Evolutionary conservation across 2,888 invertebrate genomes (phyloP).

Genomic region (Drosophila picticornis): DNA sequence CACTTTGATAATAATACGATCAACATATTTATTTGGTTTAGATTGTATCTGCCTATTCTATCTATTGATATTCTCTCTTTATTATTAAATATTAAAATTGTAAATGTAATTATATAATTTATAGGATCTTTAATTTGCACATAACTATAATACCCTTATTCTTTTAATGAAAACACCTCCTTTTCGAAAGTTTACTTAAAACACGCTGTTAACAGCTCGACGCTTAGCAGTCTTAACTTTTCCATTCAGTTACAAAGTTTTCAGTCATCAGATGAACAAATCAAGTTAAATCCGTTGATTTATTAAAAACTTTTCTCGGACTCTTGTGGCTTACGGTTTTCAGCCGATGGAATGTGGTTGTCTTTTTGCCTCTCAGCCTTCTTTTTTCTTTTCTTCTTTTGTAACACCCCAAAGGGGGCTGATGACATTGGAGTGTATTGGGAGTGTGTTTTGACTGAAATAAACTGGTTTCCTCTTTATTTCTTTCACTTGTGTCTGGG

Average conservation of each 20-base stretch:
- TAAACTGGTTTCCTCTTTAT: constrained; percentile 41
- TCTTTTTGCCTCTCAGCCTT: constrained; percentile 12
- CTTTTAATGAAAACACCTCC: background rate
- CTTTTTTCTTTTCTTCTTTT: background rate
- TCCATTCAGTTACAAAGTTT: constrained; percentile 26
- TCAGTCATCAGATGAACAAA: constrained; percentile 24
- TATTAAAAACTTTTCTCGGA: constrained; percentile 55
- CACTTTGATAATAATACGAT: background rate
- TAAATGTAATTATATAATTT: too few relatives aligned
- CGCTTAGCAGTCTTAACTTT: constrained; percentile 26
- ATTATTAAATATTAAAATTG: background rate
- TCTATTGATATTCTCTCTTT: background rate
- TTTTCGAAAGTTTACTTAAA: background rate
- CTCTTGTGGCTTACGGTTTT: constrained; percentile 23
- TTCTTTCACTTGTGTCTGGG: constrained; percentile 39
- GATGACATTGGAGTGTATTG: constrained; percentile 24
- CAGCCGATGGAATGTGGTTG: constrained; percentile 52
- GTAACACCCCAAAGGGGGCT: constrained; percentile 37
- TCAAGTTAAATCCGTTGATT: constrained; percentile 66
- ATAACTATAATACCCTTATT: too few relatives aligned
- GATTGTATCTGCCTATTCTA: background rate
- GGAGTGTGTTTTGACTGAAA: constrained; percentile 20
- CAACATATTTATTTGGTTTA: background rate
- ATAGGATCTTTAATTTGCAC: too few relatives aligned
- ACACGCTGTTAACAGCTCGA: background rate